Evolutionary conservation across 2,888 invertebrate species (phyloP).

Genomic region (Andrena chrysosceles): DNA sequence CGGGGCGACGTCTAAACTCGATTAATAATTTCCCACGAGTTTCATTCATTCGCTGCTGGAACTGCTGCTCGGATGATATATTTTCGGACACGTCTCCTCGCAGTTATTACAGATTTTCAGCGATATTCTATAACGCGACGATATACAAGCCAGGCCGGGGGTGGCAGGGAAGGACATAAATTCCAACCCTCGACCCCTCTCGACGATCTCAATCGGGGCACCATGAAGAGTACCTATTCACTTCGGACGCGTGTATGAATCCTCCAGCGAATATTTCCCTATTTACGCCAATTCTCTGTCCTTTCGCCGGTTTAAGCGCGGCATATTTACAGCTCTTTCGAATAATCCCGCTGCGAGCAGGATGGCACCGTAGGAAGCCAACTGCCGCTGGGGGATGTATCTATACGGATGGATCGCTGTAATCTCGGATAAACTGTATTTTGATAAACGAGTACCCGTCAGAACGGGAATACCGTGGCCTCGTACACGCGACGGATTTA

Average conservation of each 20-base stretch:
- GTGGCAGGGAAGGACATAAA: slow-evolving; percentile 31
- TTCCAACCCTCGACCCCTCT: slow-evolving; percentile 21
- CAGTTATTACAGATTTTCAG: slow-evolving; percentile 36
- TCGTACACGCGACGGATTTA: slow-evolving; percentile 44
- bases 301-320: slow-evolving; percentile 46
- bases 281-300: slow-evolving; percentile 52
- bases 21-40: slow-evolving; percentile 36
- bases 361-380: slow-evolving; percentile 9
- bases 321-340: slow-evolving; percentile 61
- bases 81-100: slow-evolving; percentile 5
- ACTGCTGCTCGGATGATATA: neutral
- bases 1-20: slow-evolving; percentile 20
- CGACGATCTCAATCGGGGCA: slow-evolving; percentile 35
- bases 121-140: slow-evolving; percentile 41
- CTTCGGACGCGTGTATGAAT: slow-evolving; percentile 33
- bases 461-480: slow-evolving; percentile 30
- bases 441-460: slow-evolving; percentile 60
- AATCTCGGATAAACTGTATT: slow-evolving; percentile 65
- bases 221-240: slow-evolving; percentile 47
- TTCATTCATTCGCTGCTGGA: neutral
- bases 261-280: slow-evolving; percentile 52
- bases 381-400: slow-evolving; percentile 12
- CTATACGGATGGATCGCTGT: slow-evolving; percentile 58
- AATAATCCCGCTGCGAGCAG: slow-evolving; percentile 52
- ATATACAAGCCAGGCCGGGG: neutral